These are phyloP conservation scores for Columba guinea DNA, from an alignment of 2,797 vertebrate species.

Conservation along the genomic window DNA sequence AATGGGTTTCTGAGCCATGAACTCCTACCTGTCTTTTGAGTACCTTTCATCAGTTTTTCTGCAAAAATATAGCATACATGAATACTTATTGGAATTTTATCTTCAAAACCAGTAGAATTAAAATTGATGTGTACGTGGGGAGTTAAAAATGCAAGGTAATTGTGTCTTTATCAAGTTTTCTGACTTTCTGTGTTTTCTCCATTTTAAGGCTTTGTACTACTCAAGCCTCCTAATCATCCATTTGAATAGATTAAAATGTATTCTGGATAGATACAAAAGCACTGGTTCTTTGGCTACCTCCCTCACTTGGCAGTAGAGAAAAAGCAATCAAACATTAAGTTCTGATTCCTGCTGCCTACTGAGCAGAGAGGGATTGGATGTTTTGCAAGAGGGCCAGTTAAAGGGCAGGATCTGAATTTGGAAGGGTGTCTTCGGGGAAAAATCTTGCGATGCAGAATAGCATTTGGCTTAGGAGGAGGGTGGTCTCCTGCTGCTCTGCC, in stretches of 20 bases:
- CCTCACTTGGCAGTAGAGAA: neutral
- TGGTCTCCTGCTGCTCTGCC: neutral
- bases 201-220: constrained; percentile 48
- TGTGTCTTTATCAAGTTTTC: constrained; percentile 44
- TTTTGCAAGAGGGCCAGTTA: neutral
- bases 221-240: constrained; percentile 39
- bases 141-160: constrained; percentile 40
- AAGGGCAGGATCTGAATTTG: neutral
- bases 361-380: neutral
- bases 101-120: constrained; percentile 47
- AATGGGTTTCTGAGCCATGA: constrained; percentile 19
- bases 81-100: constrained; percentile 65
- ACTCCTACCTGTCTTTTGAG: neutral
- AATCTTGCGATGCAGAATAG: neutral
- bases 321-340: neutral
- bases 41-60: constrained; percentile 14
- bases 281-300: neutral
- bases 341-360: neutral
- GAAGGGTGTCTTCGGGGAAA: neutral
- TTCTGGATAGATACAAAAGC: neutral
- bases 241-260: constrained; percentile 37
- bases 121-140: neutral
- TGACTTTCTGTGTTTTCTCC: constrained; percentile 39
- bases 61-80: neutral
- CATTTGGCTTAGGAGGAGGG: neutral